phyloP scores from a whole-genome alignment of 2,888 invertebrate species.

The Adelognathus sp. region DNA sequence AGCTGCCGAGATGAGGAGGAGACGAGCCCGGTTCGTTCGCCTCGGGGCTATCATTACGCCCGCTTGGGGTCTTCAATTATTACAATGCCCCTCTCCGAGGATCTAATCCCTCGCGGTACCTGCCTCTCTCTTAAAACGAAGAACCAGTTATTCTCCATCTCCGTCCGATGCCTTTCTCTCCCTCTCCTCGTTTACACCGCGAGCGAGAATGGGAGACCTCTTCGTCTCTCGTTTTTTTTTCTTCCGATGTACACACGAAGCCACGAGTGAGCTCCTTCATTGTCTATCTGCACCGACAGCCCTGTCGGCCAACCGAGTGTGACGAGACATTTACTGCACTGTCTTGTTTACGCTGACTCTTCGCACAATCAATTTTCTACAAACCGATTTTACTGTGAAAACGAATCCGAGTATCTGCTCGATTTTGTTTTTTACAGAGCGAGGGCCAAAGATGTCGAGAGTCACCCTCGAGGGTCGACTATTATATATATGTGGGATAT shows the following conservation, averaged over 20 bases:
- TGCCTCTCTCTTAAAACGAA: slow-evolving; percentile 52
- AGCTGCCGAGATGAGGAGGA: slow-evolving; percentile 8
- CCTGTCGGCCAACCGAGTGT: too few species aligned
- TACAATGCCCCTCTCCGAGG: slow-evolving; percentile 57
- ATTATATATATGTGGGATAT: background rate
- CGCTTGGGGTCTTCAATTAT: slow-evolving; percentile 60
- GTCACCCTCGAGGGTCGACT: slow-evolving; percentile 3
- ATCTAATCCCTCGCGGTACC: slow-evolving; percentile 57
- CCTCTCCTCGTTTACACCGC: too few species aligned
- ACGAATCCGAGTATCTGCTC: too few species aligned
- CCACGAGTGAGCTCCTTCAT: too few species aligned
- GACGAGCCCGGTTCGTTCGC: slow-evolving; percentile 52
- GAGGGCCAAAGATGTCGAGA: too few species aligned
- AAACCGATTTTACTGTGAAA: too few species aligned
- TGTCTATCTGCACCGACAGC: too few species aligned
- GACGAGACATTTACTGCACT: too few species aligned
- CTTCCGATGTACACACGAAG: too few species aligned
- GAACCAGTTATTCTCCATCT: slow-evolving; percentile 52
- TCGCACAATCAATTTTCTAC: too few species aligned
- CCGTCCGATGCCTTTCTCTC: slow-evolving; percentile 1
- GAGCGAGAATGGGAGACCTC: background rate
- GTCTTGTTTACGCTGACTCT: too few species aligned
- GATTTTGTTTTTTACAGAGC: too few species aligned
- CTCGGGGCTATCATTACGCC: slow-evolving; percentile 58
- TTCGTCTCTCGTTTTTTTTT: background rate